Evolutionary conservation across 30 jellyfish, hydroid and myxozoan genomes (phyloP).

Genomic region (Turritopsis dohrnii): DNA sequence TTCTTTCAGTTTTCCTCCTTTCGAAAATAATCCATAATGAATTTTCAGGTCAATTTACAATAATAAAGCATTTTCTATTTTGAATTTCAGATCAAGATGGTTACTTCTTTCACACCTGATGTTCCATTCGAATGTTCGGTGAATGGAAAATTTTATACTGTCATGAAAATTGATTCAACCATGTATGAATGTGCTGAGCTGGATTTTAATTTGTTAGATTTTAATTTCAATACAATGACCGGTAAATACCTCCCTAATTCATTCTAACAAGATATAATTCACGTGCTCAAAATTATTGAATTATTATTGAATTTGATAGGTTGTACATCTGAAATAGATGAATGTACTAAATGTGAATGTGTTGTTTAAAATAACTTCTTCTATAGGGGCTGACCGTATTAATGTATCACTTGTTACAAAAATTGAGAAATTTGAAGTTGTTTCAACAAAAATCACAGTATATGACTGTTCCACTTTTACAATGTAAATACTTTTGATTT

Average conservation of each 20-base stretch:
- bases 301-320: no score
- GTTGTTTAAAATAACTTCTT: no score
- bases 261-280: no score
- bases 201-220: constrained; percentile 30
- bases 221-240: constrained; percentile 27
- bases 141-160: constrained; percentile 20
- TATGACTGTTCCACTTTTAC: neutral
- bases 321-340: no score
- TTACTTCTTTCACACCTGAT: constrained; percentile 35
- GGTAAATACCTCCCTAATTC: no score
- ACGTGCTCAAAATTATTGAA: no score
- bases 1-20: neutral
- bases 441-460: constrained; percentile 11
- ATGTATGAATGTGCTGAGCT: constrained; percentile 35
- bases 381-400: neutral
- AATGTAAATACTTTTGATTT: constrained; percentile 3
- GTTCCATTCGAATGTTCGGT: constrained; percentile 44
- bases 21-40: neutral
- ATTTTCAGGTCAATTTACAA: no score
- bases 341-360: no score
- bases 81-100: constrained; percentile 31
- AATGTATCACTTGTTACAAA: constrained; percentile 1
- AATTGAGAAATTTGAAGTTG: neutral
- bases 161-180: constrained; percentile 30
- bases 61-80: constrained; percentile 15